These are phyloP conservation scores for Ceuthmochares aereus DNA, from an alignment of 2,113 vertebrate genomes.

Conservation along the genomic window DNA sequence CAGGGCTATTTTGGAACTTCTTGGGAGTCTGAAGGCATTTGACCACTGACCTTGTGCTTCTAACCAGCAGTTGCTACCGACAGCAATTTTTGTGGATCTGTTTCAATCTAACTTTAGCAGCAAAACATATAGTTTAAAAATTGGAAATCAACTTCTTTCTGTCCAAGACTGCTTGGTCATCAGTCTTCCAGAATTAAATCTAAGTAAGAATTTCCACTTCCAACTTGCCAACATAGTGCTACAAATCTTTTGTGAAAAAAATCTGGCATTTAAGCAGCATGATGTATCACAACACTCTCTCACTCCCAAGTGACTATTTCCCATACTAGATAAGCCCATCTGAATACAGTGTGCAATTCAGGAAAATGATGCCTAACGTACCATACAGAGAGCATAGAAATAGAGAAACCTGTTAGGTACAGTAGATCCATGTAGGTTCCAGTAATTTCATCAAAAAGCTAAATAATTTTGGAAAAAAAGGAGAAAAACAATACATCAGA, in stretches of 20 bases:
- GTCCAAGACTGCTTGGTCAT: slow-evolving; percentile 58
- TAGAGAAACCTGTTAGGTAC: not conserved
- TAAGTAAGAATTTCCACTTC: slow-evolving; percentile 46
- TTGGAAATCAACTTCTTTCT: slow-evolving; percentile 59
- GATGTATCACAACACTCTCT: slow-evolving; percentile 20
- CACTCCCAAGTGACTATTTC: not conserved
- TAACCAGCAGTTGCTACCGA: slow-evolving; percentile 33
- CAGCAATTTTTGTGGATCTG: slow-evolving; percentile 63
- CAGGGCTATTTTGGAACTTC: slow-evolving; percentile 44
- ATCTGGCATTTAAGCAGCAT: slow-evolving; percentile 6
- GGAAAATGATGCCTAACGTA: not conserved
- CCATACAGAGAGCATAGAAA: not conserved
- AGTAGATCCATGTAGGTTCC: not conserved
- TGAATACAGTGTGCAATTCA: not conserved
- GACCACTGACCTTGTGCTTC: slow-evolving; percentile 58
- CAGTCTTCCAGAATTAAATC: slow-evolving; percentile 55
- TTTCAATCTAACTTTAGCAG: slow-evolving; percentile 58
- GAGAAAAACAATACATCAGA: not conserved
- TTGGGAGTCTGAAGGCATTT: slow-evolving; percentile 42
- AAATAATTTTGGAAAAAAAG: not conserved
- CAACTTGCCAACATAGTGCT: slow-evolving; percentile 36
- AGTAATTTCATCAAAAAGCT: not conserved
- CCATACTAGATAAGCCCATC: not conserved
- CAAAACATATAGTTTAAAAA: slow-evolving; percentile 51
- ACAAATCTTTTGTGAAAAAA: slow-evolving; percentile 54